Evolutionary conservation across 2,888 invertebrate species (phyloP).

Genomic region (Cordilura impudica): DNA sequence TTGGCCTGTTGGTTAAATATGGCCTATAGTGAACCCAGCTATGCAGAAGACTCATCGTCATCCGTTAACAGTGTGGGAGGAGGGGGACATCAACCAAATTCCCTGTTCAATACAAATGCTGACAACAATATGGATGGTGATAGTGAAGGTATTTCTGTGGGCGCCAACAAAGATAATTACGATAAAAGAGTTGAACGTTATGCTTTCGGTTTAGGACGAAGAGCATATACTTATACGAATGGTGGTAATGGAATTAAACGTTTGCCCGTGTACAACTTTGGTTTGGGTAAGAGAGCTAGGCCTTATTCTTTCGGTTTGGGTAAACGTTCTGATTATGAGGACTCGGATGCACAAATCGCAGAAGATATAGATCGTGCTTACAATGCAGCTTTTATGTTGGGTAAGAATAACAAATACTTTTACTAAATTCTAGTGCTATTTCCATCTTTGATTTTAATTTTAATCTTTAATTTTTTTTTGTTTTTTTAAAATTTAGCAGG

Average conservation of each 20-base stretch:
- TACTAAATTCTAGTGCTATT: no score
- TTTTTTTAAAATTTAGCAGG: no score
- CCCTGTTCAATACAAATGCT: conserved; percentile 58
- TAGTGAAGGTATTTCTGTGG: conserved; percentile 30
- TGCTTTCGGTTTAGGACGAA: conserved; percentile 85
- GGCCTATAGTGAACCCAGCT: conserved; percentile 69
- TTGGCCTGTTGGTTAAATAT: conserved; percentile 70
- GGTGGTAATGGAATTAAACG: conserved; percentile 76
- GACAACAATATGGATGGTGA: conserved; percentile 63
- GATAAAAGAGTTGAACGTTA: conserved; percentile 83
- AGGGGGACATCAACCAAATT: conserved; percentile 59
- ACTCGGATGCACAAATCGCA: conserved; percentile 65
- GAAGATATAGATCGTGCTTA: conserved; percentile 66
- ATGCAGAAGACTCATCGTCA: conserved; percentile 60
- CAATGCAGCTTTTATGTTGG: conserved; percentile 54
- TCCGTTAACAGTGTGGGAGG: conserved; percentile 2
- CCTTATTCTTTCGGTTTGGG: conserved; percentile 78
- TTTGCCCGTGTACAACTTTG: conserved; percentile 77
- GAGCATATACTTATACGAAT: conserved; percentile 78
- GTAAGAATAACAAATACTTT: conserved; percentile 6
- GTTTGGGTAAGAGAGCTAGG: conserved; percentile 76
- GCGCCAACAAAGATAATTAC: conserved; percentile 64
- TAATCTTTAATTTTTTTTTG: no score
- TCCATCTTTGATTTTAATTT: no score
- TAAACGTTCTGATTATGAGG: conserved; percentile 73